Evolutionary conservation across 2,113 vertebrate species (phyloP), one percentile per base, ranked within the genome.

Genomic region (Vulpes ferrilata): DNA sequence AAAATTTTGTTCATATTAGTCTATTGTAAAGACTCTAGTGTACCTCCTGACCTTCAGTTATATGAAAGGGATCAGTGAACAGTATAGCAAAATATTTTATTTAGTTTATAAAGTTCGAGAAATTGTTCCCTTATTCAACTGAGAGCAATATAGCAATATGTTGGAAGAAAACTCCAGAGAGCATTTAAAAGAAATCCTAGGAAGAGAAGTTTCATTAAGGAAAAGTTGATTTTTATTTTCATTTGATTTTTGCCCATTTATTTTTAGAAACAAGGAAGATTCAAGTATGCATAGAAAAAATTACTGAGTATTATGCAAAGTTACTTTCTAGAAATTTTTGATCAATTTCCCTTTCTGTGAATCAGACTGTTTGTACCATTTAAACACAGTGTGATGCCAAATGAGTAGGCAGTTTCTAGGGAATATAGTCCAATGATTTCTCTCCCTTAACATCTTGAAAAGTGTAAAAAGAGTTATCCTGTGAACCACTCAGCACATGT

Each of bases 281-380:
- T 95, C 48, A 91, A 67, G 16, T 83, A 55, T 65, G 23, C 62
- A 53, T 62, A 62, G 57, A 89, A 83, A 83, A 92, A 62, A 80
- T 30, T 82, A 30, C 59, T 57, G 53, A 82, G 16, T 69, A 30
- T 88, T 88, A 82, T 93, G 55, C 38, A 93, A 53, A 96, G 51
- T 93, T 90, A 83, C 38, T 92, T 86, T 88, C 64, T 89, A 82
- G 83, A 89, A 89, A 67, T 57, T 95, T 88, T 94, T 83, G 2
- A 62, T 35, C 51, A 62, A 1, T 95, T 80, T 96, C 22, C 20
- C 73, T 88, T 96, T 69, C 25, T 95, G 59, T 96, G 73, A 88
- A 60, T 85, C 67, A 94, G 64, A 88, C 38, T 71, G 1, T 78
- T 94, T 60, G 80, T 81, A 73, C 43, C 59, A 65, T 93, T 92